Evolutionary conservation across 1,140 invertebrate genomes (phyloP).

Genomic region (Drosophila tristis): DNA sequence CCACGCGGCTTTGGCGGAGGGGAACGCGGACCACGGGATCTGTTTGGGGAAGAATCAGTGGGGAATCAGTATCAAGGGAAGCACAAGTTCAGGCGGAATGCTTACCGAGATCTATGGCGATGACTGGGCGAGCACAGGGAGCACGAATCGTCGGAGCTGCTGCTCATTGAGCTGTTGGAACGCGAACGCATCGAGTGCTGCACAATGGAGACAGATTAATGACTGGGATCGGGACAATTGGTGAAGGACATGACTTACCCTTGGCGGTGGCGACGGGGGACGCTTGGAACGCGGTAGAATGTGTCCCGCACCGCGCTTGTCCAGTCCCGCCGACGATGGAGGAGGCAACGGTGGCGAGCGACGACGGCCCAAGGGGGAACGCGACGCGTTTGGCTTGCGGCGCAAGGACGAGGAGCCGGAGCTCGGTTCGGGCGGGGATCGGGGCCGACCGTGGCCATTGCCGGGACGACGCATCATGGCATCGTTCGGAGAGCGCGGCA

Average conservation of each 20-base stretch:
- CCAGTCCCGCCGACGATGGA: constrained; percentile 54
- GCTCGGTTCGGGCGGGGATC: constrained; percentile 77
- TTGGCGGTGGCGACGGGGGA: constrained; percentile 84
- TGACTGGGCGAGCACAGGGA: constrained; percentile 87
- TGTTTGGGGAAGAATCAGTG: constrained; percentile 52
- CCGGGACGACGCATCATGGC: constrained; percentile 70
- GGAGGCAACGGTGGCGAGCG: constrained; percentile 68
- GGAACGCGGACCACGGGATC: constrained; percentile 79
- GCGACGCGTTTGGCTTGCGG: constrained; percentile 74
- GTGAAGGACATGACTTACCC: constrained; percentile 52
- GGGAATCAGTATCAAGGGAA: constrained; percentile 17
- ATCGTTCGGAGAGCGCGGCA: constrained; percentile 72
- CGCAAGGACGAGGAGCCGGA: constrained; percentile 62
- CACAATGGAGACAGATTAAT: not conserved
- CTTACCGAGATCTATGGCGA: constrained; percentile 82
- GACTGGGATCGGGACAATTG: not conserved
- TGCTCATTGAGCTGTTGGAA: constrained; percentile 90
- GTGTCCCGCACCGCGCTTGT: constrained; percentile 61
- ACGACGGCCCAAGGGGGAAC: constrained; percentile 72
- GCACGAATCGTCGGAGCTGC: constrained; percentile 92
- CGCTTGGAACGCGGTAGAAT: constrained; percentile 83
- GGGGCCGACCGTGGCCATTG: constrained; percentile 70
- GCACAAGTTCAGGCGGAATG: no score
- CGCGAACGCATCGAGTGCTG: constrained; percentile 84
- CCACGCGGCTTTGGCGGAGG: constrained; percentile 77